A percentile compares a stretch with the other conserved stretches of the same genome.
Conservation (phyloP, 1,140 invertebrate species). For the Frieseomelitta varia region DNA sequence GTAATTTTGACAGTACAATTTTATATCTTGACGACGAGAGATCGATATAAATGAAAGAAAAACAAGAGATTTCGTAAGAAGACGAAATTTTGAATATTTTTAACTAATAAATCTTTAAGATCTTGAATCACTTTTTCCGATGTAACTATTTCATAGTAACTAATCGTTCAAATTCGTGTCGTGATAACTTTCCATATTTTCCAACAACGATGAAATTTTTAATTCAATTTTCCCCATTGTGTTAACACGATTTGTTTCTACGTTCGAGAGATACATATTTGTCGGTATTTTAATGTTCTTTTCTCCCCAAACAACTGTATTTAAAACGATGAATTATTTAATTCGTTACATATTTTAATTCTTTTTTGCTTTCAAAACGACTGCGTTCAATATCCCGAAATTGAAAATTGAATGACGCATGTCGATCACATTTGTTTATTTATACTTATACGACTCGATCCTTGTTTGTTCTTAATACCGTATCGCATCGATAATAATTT, state of each 20-base stretch:
- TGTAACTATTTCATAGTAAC: neutral
- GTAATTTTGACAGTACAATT: too few species aligned
- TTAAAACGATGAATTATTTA: neutral
- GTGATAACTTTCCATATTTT: too few species aligned
- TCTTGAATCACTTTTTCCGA: neutral
- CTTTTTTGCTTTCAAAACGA: too few species aligned
- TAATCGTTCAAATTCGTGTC: too few species aligned
- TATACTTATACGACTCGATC: neutral
- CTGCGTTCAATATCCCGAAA: too few species aligned
- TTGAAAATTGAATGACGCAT: too few species aligned
- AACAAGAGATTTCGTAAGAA: too few species aligned
- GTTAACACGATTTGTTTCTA: neutral
- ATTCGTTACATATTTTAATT: too few species aligned
- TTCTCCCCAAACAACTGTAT: neutral
- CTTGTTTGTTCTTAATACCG: neutral
- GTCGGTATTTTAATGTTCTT: neutral
- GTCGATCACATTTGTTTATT: neutral
- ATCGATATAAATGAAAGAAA: too few species aligned
- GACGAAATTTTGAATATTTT: too few species aligned
- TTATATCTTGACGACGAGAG: too few species aligned
- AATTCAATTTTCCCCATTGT: neutral
- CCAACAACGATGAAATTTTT: neutral
- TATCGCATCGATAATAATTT: neutral
- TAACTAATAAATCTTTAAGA: neutral
- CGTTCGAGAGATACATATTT: neutral